These are phyloP conservation scores for Xanthorhoe spadicearia DNA, from an alignment of 2,888 invertebrate genomes.

Conservation along the genomic window DNA sequence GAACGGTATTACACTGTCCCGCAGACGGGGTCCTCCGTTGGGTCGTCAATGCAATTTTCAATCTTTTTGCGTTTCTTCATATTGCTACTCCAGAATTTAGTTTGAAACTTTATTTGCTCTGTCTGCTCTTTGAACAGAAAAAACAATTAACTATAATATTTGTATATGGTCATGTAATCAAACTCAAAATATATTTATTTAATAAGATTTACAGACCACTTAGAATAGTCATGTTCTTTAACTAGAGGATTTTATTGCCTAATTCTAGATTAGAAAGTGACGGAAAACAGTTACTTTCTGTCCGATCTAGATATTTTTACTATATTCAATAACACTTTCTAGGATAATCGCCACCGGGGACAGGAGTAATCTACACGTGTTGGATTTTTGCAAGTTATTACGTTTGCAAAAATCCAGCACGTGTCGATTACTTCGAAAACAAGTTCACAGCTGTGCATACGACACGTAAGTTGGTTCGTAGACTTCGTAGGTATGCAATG, in stretches of 20 bases:
- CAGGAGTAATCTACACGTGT: neutral
- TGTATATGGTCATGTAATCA: neutral
- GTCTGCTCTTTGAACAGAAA: constrained; percentile 48
- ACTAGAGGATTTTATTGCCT: too few relatives aligned
- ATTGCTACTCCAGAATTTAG: constrained; percentile 51
- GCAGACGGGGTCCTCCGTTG: constrained; percentile 44
- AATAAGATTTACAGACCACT: too few relatives aligned
- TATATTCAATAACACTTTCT: neutral
- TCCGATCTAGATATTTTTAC: neutral
- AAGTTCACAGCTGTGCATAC: constrained; percentile 7
- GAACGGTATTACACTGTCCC: constrained; percentile 60
- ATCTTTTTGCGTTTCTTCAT: constrained; percentile 42
- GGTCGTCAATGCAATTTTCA: constrained; percentile 38
- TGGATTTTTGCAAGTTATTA: too few relatives aligned
- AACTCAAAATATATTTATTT: too few relatives aligned
- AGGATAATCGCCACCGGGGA: neutral
- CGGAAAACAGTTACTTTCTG: neutral
- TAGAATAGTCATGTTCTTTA: too few relatives aligned
- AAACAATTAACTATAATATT: constrained; percentile 1
- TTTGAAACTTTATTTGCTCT: constrained; percentile 51
- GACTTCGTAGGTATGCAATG: neutral
- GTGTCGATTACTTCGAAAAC: constrained; percentile 13
- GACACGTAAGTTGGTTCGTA: constrained; percentile 7
- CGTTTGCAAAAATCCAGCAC: constrained; percentile 8
- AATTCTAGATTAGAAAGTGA: neutral